Evolutionary conservation across 2,113 vertebrate species (phyloP).

Genomic region (Chaetodon trifascialis): DNA sequence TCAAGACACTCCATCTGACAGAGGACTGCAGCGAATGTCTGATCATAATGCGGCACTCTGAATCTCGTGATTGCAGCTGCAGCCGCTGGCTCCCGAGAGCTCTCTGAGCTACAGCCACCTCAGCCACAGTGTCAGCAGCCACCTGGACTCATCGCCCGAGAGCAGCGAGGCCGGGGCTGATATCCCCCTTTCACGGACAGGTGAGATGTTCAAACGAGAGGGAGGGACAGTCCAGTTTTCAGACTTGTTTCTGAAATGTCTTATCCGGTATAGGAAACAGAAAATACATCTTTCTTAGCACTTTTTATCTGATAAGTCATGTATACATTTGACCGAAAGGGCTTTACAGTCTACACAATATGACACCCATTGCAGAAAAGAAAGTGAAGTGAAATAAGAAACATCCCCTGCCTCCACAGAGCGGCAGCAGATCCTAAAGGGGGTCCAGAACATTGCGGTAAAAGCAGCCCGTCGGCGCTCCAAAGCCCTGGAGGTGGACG

Average conservation of each 20-base stretch:
- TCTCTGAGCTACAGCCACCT: conserved; percentile 81
- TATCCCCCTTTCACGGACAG: conserved; percentile 78
- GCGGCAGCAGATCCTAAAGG: conserved; percentile 83
- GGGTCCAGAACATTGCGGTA: conserved; percentile 85
- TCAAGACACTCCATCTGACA: background rate
- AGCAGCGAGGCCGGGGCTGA: conserved; percentile 86
- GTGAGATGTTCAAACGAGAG: conserved; percentile 66
- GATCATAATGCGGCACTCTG: background rate
- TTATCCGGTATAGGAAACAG: too few relatives aligned
- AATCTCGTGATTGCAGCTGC: conserved; percentile 55
- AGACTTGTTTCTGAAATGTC: background rate
- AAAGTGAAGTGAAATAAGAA: background rate
- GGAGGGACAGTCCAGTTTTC: background rate
- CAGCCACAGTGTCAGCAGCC: conserved; percentile 86
- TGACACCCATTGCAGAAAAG: too few relatives aligned
- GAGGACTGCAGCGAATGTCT: background rate
- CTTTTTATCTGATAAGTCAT: too few relatives aligned
- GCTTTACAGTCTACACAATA: too few relatives aligned
- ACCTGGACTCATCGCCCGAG: conserved; percentile 86
- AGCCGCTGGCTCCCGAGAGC: conserved; percentile 78
- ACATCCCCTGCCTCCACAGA: conserved; percentile 73
- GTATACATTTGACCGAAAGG: too few relatives aligned
- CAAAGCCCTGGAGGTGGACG: conserved; percentile 80
- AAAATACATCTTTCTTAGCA: too few relatives aligned
- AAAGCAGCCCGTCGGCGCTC: conserved; percentile 85